Percentiles rank a stretch among this genome's conserved stretches.
Evolutionary conservation across 2,797 vertebrate species (phyloP).

Genomic region (Ctenochaetus hawaiiensis): DNA sequence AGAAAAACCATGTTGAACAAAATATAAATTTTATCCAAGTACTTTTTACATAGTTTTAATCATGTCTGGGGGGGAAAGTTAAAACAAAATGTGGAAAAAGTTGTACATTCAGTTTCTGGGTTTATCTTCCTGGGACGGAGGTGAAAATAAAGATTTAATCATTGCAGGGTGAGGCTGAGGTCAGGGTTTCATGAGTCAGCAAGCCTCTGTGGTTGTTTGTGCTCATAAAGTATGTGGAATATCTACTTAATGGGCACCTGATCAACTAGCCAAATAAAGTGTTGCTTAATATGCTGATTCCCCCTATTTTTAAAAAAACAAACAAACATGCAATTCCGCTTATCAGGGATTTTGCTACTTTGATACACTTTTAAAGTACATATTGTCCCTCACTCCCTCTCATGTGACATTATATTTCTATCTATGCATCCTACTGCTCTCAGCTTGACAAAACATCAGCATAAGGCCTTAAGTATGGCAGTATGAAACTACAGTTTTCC

Average conservation of each 20-base stretch:
- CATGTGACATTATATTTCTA: neutral
- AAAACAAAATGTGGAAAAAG: neutral
- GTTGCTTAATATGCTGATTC: constrained; percentile 7
- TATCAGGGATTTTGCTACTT: neutral
- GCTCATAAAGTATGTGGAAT: neutral
- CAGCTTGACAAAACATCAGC: neutral
- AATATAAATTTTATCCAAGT: too few relatives aligned
- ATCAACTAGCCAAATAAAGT: constrained; percentile 39
- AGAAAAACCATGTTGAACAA: too few relatives aligned
- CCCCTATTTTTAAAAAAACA: neutral
- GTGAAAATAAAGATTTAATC: constrained; percentile 14
- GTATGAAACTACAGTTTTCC: neutral
- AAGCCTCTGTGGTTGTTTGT: neutral
- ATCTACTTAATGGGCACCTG: neutral
- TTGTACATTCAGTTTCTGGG: neutral
- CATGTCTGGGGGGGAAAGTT: too few relatives aligned
- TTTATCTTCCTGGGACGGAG: constrained; percentile 4
- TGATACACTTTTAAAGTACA: neutral
- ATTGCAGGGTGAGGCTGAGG: neutral
- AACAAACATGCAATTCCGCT: neutral
- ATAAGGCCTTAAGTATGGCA: neutral
- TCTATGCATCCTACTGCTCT: neutral
- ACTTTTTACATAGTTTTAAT: too few relatives aligned
- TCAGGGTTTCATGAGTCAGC: constrained; percentile 19
- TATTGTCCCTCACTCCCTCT: neutral